These are phyloP conservation scores for Leptogaster cylindrica DNA, from an alignment of 2,888 invertebrate species.

Conservation along the genomic window DNA sequence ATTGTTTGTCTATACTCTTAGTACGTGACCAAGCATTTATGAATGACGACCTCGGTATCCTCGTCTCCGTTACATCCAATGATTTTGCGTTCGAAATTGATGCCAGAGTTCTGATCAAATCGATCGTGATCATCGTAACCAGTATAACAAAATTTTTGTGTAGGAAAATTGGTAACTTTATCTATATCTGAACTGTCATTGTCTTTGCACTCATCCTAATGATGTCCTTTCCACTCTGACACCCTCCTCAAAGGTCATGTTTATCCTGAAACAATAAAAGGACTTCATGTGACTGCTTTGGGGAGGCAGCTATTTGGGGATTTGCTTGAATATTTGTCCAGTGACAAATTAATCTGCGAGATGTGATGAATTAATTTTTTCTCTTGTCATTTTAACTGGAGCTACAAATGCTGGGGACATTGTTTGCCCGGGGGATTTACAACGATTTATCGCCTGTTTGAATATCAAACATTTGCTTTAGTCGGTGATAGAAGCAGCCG, in stretches of 20 bases:
- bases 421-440: constrained; percentile 44
- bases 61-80: background rate
- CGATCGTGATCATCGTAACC: background rate
- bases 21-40: constrained; percentile 25
- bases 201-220: background rate
- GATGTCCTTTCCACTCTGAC: constrained; percentile 9
- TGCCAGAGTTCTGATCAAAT: background rate
- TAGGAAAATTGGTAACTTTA: too few species aligned
- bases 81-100: constrained; percentile 5
- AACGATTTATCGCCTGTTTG: constrained; percentile 45
- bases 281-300: constrained; percentile 9
- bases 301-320: constrained; percentile 24
- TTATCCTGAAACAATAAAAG: background rate
- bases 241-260: constrained; percentile 8
- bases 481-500: background rate
- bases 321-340: constrained; percentile 31
- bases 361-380: constrained; percentile 40
- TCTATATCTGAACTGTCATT: too few species aligned
- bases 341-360: constrained; percentile 39
- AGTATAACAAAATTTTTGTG: too few species aligned
- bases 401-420: constrained; percentile 32
- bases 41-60: background rate
- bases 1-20: constrained; percentile 5
- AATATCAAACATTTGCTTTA: constrained; percentile 43
- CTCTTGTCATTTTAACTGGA: constrained; percentile 22